phyloP scores from a whole-genome alignment of 2,113 vertebrate genomes.

The Perognathus longimembris region DNA sequence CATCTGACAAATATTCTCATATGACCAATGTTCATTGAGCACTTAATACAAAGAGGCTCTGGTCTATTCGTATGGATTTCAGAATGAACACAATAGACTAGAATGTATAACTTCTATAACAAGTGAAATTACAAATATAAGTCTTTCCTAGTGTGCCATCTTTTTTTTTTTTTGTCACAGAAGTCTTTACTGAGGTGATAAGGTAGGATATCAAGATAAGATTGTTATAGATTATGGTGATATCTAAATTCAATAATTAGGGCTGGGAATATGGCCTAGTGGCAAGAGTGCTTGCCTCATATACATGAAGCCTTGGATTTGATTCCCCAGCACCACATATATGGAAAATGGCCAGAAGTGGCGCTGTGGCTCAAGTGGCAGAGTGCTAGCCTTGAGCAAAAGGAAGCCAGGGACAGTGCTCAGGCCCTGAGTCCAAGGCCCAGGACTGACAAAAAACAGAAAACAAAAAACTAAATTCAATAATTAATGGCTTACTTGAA shows the following conservation, averaged over 20 bases:
- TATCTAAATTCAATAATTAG: background rate
- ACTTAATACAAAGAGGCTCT: background rate
- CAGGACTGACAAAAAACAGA: too few relatives aligned
- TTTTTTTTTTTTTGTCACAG: background rate
- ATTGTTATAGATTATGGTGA: background rate
- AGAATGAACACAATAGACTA: background rate
- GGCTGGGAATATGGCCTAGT: too few relatives aligned
- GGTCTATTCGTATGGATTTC: background rate
- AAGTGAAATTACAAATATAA: constrained; percentile 16
- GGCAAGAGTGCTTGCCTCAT: too few relatives aligned
- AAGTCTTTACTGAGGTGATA: background rate
- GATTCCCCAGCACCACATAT: too few relatives aligned
- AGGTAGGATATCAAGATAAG: background rate
- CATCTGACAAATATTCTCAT: constrained; percentile 23
- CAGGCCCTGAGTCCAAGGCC: too few relatives aligned
- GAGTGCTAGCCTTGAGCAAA: too few relatives aligned
- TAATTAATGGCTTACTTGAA: background rate
- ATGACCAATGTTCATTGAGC: constrained; percentile 1
- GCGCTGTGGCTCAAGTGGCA: too few relatives aligned
- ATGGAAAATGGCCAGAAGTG: too few relatives aligned
- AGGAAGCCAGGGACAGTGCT: too few relatives aligned
- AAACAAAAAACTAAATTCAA: too few relatives aligned
- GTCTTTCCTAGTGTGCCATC: background rate
- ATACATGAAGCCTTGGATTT: too few relatives aligned
- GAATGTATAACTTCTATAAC: background rate